phyloP scores from a whole-genome alignment of 2,888 invertebrate genomes.

The Erebia ligea region DNA sequence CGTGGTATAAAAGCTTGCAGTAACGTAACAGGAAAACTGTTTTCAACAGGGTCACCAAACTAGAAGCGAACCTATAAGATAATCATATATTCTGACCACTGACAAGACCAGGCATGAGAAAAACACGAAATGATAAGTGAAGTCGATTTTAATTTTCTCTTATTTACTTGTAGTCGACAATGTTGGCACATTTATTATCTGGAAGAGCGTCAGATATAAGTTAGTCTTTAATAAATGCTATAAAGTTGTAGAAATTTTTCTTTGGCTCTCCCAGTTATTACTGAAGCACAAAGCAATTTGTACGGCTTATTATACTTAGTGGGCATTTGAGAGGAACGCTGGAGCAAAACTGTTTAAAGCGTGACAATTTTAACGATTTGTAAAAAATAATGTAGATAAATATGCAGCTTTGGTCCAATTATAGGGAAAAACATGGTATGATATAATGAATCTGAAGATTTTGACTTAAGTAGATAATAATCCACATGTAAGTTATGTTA shows the following conservation, averaged over 20 bases:
- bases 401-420: conserved; percentile 28
- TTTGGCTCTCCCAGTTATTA: conserved; percentile 22
- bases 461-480: not conserved
- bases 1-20: not conserved
- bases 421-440: not conserved
- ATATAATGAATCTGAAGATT: not conserved
- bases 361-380: conserved; percentile 17
- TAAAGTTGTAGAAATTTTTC: conserved; percentile 22
- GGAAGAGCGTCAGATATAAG: conserved; percentile 24
- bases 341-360: conserved; percentile 11
- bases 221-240: conserved; percentile 30
- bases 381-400: conserved; percentile 10
- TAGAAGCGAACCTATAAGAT: not conserved
- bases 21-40: not conserved
- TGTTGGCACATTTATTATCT: conserved; percentile 16
- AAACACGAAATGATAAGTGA: not conserved
- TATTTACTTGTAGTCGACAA: conserved; percentile 1
- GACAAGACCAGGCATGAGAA: not conserved
- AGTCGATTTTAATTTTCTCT: conserved; percentile 7
- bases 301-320: conserved; percentile 28
- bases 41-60: not conserved
- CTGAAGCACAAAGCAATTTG: conserved; percentile 31
- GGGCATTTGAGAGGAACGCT: conserved; percentile 10
- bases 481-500: not conserved
- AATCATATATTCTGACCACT: not conserved